Evolutionary conservation across 2,797 vertebrate genomes (phyloP).

Genomic region (Enteromius paludinosus): DNA sequence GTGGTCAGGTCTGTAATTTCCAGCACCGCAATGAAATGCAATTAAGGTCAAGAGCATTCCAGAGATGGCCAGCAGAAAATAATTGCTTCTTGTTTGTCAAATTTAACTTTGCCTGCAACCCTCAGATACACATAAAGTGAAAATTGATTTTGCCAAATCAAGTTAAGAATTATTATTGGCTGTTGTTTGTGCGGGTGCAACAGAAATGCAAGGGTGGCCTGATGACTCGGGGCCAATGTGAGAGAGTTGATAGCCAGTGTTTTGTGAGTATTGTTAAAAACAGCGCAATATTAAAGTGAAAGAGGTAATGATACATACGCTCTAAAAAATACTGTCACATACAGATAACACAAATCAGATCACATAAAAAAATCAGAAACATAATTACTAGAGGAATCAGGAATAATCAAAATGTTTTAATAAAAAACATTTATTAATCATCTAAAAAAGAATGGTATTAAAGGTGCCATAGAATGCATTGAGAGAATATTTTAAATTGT

Average conservation of each 20-base stretch:
- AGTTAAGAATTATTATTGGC: slow-evolving; percentile 40
- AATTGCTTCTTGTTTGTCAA: slow-evolving; percentile 43
- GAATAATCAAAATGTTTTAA: no score
- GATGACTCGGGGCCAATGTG: background rate
- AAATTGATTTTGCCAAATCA: slow-evolving; percentile 42
- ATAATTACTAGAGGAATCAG: no score
- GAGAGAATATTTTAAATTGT: no score
- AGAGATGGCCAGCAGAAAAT: slow-evolving; percentile 33
- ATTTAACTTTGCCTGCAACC: slow-evolving; percentile 37
- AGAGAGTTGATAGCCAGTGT: background rate
- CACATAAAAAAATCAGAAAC: no score
- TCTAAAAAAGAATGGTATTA: no score
- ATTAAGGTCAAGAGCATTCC: slow-evolving; percentile 1
- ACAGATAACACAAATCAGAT: no score
- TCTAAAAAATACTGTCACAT: no score
- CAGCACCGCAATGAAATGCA: slow-evolving; percentile 13
- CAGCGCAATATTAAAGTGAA: background rate
- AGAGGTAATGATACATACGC: background rate
- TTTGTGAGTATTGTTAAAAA: slow-evolving; percentile 1
- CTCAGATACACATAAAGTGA: slow-evolving; percentile 39
- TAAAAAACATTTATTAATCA: no score
- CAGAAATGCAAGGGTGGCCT: slow-evolving; percentile 20
- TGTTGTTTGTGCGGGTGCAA: slow-evolving; percentile 32
- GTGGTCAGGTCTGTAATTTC: slow-evolving; percentile 15
- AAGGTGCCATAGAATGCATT: no score